Base-by-base conservation (phyloP, 53 echinoderm and acorn worm species). In the Patiria pectinifera region DNA sequence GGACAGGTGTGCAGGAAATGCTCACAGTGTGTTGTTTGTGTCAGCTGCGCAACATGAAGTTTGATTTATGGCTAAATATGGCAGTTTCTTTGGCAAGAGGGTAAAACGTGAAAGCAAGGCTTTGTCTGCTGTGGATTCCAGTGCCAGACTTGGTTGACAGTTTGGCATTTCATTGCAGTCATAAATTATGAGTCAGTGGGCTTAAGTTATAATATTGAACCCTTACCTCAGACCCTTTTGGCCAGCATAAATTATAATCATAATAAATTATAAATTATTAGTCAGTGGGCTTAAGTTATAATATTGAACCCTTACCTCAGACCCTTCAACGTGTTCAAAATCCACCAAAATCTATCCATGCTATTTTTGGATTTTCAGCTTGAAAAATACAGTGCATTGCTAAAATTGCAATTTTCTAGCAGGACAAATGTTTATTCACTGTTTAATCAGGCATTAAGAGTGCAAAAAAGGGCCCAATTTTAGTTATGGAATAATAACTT, bases 61-160 rank as follows among this genome's bases (percentile, higher is more conserved):
- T 74, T 74, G 86, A 74, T 86, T 86, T 74, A 86, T 86, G 72
- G 48, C 86, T 24, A 75, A 86, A 86, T 48, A 86, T 86, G 75
- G 59, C 53, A 15, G 26, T 86, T 74, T 74, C 58, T 85, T n/a
- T 85, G 3, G 49, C 3, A 49, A 49, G 49, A 49, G 49, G 49
- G 49, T 49, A 49, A 66, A 43, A 69, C 3, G 62, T 25, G 83
- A 49, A 14, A 59, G 59, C 6, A 0, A 11, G 49, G 11, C 83
- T 83, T 83, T 83, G 83, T 83, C 59, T 60, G 35, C 26, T 61
- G 61, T 83, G 83, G 83, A 69, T 69, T 69, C 4, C 0, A 69
- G 16, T 15, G 69, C 10, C 15, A 69, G 15, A 18, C 69, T 21
- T 12, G 83, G 12, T 83, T n/a, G 25, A 4, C 24, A 59, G n/a